Conservation (phyloP, 2,113 vertebrate genomes). For the Smithornis capensis region DNA sequence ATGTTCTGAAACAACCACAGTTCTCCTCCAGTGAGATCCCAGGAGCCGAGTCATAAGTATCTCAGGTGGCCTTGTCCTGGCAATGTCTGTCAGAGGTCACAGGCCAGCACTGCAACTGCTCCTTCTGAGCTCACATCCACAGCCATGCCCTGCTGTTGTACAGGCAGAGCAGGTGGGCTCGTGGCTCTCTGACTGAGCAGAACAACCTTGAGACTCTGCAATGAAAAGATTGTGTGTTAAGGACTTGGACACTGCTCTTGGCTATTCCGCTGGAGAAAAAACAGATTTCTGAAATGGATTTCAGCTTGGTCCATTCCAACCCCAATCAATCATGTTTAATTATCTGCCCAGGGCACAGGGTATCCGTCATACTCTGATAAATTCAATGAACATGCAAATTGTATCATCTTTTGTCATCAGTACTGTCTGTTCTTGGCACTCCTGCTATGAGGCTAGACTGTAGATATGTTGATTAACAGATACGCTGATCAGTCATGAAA, state of each 20-base stretch:
- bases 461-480: conserved; percentile 47
- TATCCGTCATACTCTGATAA: background rate
- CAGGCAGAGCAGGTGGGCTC: background rate
- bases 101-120: background rate
- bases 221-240: background rate
- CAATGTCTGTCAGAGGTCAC: background rate
- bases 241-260: background rate
- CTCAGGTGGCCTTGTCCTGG: background rate
- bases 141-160: background rate
- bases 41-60: background rate
- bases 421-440: conserved; percentile 47
- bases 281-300: background rate
- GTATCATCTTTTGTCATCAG: conserved; percentile 42
- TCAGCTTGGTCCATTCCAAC: background rate
- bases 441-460: background rate
- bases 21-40: background rate
- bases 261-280: background rate
- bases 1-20: background rate
- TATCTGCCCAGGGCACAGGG: background rate
- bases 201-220: background rate
- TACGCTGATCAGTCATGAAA: conserved; percentile 58
- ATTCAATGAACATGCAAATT: conserved; percentile 28
- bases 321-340: conserved; percentile 19
- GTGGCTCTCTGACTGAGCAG: background rate
- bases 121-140: background rate